Evolutionary conservation across 2,888 invertebrate genomes (phyloP).

Genomic region (Acrobasis repandana): DNA sequence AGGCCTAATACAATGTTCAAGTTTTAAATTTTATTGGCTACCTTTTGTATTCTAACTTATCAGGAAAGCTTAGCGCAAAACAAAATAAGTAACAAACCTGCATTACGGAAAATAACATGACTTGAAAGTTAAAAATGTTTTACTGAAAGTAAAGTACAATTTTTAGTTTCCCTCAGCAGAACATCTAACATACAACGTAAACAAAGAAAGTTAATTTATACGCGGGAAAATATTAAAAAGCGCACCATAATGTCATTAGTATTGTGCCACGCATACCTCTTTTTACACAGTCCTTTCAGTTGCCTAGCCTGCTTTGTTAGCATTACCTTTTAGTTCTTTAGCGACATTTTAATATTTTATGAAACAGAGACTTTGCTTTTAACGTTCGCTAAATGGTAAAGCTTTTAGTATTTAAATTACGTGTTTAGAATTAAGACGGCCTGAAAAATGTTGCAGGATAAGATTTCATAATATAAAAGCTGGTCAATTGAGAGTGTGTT

Average conservation of each 20-base stretch:
- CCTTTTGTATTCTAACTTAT: too few species aligned
- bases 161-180: not conserved
- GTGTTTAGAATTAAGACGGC: not conserved
- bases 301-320: constrained; percentile 6
- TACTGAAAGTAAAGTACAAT: not conserved
- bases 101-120: too few species aligned
- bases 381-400: not conserved
- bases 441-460: not conserved
- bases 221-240: constrained; percentile 55
- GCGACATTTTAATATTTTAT: constrained; percentile 11
- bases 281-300: constrained; percentile 5
- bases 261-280: constrained; percentile 52
- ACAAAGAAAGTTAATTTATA: constrained; percentile 65
- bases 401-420: not conserved
- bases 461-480: too few species aligned
- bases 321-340: constrained; percentile 19
- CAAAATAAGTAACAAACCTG: too few species aligned
- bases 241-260: constrained; percentile 53
- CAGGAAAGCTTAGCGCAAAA: too few species aligned
- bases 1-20: too few species aligned
- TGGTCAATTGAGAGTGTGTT: too few species aligned
- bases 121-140: too few species aligned
- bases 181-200: constrained; percentile 39
- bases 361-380: constrained; percentile 13
- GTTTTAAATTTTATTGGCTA: too few species aligned